Evolutionary conservation across 2,888 invertebrate species (phyloP).

Genomic region (Lamproptera curius): DNA sequence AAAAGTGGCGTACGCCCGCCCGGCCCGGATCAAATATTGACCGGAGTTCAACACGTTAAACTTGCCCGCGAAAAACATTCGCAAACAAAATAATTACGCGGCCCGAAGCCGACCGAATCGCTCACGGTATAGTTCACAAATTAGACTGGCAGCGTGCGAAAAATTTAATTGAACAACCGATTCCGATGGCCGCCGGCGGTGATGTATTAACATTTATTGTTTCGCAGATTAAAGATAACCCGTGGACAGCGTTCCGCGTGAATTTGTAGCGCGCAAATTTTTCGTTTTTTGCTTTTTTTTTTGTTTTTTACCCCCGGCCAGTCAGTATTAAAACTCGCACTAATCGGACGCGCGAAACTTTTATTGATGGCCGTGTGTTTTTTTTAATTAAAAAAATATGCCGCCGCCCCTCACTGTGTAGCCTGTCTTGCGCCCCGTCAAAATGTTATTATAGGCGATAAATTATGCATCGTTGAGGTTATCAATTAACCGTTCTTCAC

Average conservation of each 20-base stretch:
- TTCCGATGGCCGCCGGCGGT: conserved; percentile 38
- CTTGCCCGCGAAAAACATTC: conserved; percentile 66
- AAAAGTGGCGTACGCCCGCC: conserved; percentile 42
- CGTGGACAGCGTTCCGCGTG: conserved; percentile 34
- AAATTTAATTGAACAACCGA: conserved; percentile 63
- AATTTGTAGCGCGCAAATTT: conserved; percentile 39
- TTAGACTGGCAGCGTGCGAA: conserved; percentile 59
- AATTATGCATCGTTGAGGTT: conserved; percentile 41
- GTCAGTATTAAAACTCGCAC: conserved; percentile 40
- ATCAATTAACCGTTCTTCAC: conserved; percentile 43
- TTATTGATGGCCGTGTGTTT: conserved; percentile 37
- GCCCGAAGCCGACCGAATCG: conserved; percentile 49
- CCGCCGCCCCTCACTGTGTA: conserved; percentile 30
- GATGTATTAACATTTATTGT: conserved; percentile 77
- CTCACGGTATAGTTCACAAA: conserved; percentile 64
- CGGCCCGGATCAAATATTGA: conserved; percentile 65
- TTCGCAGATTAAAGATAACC: conserved; percentile 73
- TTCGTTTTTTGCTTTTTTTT: neutral
- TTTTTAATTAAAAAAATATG: conserved; percentile 32
- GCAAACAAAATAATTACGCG: conserved; percentile 64
- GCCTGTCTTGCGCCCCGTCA: conserved; percentile 32
- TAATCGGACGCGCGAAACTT: conserved; percentile 43
- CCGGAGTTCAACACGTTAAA: conserved; percentile 65
- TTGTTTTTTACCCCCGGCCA: conserved; percentile 27
- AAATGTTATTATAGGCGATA: conserved; percentile 41